Base-by-base conservation (phyloP, 1,140 invertebrate species). In the Drosophila littoralis region DNA sequence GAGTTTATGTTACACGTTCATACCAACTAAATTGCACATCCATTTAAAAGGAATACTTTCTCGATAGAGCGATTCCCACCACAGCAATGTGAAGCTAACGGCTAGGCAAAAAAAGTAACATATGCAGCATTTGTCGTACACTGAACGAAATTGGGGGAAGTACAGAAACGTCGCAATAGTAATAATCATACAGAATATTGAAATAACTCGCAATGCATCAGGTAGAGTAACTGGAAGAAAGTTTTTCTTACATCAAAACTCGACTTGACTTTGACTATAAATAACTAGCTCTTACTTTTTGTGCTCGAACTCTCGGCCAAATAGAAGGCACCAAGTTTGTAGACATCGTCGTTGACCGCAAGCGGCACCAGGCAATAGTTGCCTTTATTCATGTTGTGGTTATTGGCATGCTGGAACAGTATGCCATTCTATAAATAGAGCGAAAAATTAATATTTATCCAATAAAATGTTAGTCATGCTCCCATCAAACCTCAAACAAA, bases 91-190 rank as follows among this genome's bases (percentile, higher is more conserved):
- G 75, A 95, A 96, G 0, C 94, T 94, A 1, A 94, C 69, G 15
- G 95, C 91, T 1, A 96, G 92, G 4, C 93, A 93, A 7, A 92
- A 88, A 1, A 96, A 94, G 79, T 96, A 96, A 60, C 94, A 94
- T 94, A 96, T 95, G 1, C 96, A 91, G 5, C 94, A 95, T 81
- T 94, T 94, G 1, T 95, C 96, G 95, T 0, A 96, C 91, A 96
- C 17, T 94, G 28, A 6, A 6, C 81, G 17, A 96, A 86, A 57
- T 96, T 95, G 0, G 94, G 94, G 93, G 17, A 95, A 92, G 79
- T 96, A 96, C 0, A 96, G 94, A 38, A 95, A 48, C 1, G 22
- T n/a, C 10, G 22, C 48, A 32, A 50, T 32, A 3, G 48, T 33
- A 54, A 96, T 94, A 0, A 96, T 96, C 0, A 93, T 92, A 15